phyloP scores from a whole-genome alignment of 2,797 vertebrate species.

The Percopsis omiscomaycus region DNA sequence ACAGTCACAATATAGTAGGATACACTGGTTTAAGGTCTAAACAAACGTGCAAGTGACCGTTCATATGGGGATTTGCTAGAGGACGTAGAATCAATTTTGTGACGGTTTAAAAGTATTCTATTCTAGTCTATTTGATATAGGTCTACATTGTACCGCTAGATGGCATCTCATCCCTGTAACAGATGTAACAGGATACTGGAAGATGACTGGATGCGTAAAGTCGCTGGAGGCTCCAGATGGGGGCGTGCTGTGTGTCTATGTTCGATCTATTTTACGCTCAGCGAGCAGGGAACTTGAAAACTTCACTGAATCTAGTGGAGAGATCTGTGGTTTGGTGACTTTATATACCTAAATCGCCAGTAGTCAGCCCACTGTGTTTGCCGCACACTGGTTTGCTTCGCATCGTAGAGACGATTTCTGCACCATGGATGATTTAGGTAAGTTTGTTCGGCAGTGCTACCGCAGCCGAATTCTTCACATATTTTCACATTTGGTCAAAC shows the following conservation, averaged over 20 bases:
- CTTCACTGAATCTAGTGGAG: slow-evolving; percentile 53
- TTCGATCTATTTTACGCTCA: slow-evolving; percentile 43
- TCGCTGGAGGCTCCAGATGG: slow-evolving; percentile 38
- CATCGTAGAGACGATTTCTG: slow-evolving; percentile 58
- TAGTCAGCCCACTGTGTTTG: slow-evolving; percentile 37
- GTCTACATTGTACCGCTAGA: not conserved
- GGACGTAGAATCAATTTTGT: no score
- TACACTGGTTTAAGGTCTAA: not conserved
- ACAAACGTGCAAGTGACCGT: not conserved
- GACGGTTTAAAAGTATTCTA: not conserved
- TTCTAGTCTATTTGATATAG: not conserved
- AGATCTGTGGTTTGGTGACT: slow-evolving; percentile 1
- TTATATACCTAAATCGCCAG: slow-evolving; percentile 25
- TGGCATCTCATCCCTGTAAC: no score
- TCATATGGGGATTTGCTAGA: no score
- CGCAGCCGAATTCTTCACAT: not conserved
- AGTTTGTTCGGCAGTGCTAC: slow-evolving; percentile 54
- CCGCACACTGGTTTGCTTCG: slow-evolving; percentile 51
- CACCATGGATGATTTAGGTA: slow-evolving; percentile 82
- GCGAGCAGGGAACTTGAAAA: slow-evolving; percentile 68
- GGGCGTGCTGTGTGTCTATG: slow-evolving; percentile 32
- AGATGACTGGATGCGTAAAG: slow-evolving; percentile 27
- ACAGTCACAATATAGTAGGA: not conserved
- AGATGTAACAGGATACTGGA: not conserved
- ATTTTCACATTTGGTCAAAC: not conserved